These are phyloP conservation scores for Lytechinus variegatus DNA, from an alignment of 35 echinoderm and acorn worm genomes.

Conservation along the genomic window DNA sequence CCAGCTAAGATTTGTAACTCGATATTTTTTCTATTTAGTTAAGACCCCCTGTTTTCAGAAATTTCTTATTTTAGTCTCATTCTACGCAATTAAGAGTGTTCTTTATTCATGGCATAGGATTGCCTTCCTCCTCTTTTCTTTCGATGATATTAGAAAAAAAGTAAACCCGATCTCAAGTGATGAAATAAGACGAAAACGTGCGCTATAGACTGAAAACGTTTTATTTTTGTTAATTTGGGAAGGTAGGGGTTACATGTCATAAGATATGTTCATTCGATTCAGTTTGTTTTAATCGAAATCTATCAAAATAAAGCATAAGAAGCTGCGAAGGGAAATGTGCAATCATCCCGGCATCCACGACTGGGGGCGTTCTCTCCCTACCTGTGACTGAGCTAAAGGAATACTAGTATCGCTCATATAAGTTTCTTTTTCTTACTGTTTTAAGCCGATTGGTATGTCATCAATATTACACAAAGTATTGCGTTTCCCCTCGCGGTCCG, in stretches of 20 bases:
- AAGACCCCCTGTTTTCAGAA: background rate
- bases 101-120: slow-evolving; percentile 12
- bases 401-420: slow-evolving; percentile 30
- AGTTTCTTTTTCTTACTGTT: slow-evolving; percentile 49
- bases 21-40: background rate
- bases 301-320: slow-evolving; percentile 44
- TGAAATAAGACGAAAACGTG: background rate
- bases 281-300: slow-evolving; percentile 46
- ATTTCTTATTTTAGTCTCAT: background rate
- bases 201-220: background rate
- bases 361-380: background rate
- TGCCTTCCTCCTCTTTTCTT: background rate
- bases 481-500: slow-evolving; percentile 38
- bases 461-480: slow-evolving; percentile 57
- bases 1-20: background rate
- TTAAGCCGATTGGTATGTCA: slow-evolving; percentile 49
- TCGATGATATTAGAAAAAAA: slow-evolving; percentile 1
- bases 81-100: background rate
- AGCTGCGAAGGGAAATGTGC: background rate
- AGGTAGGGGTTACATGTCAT: background rate
- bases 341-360: background rate
- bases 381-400: background rate
- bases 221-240: slow-evolving; percentile 41
- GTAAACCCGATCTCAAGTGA: background rate
- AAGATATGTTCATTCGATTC: slow-evolving; percentile 18